These are phyloP conservation scores for Cossypha polioptera DNA, from an alignment of 2,797 vertebrate species.

Conservation along the genomic window DNA sequence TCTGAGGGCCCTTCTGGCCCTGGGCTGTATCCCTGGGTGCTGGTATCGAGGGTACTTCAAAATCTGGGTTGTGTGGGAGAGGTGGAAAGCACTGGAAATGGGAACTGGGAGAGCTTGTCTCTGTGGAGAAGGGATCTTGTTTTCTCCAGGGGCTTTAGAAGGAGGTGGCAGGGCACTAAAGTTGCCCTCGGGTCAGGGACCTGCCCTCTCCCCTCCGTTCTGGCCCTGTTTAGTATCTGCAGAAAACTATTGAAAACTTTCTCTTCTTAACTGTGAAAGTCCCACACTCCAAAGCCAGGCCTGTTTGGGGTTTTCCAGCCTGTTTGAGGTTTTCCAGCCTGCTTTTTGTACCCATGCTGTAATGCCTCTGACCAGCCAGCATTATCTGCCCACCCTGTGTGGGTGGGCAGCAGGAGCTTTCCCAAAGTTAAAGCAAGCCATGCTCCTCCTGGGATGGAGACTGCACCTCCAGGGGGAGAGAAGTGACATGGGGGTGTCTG, in stretches of 20 bases:
- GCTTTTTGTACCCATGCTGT: background rate
- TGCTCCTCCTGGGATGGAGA: fast-evolving
- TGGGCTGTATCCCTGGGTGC: background rate
- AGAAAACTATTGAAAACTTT: background rate
- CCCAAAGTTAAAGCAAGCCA: fast-evolving
- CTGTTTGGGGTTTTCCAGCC: background rate
- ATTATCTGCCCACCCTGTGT: fast-evolving
- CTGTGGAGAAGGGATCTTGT: background rate
- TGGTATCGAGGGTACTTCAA: background rate
- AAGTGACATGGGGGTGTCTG: fast-evolving
- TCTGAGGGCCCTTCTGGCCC: background rate
- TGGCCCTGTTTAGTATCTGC: background rate
- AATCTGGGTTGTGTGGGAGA: background rate
- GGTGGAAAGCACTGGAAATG: background rate
- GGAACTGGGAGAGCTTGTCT: background rate
- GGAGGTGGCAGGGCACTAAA: background rate
- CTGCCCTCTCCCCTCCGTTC: background rate
- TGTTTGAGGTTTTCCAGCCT: no score
- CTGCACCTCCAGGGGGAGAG: fast-evolving
- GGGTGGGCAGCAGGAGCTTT: fast-evolving
- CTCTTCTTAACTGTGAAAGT: background rate
- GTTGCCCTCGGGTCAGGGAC: background rate
- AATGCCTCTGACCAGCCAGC: no score
- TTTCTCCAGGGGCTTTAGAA: background rate
- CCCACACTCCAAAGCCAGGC: background rate